Percentiles rank a stretch among this genome's conserved stretches.
Evolutionary conservation across 2,888 invertebrate species (phyloP).

Genomic region (Uloborus plumipes): DNA sequence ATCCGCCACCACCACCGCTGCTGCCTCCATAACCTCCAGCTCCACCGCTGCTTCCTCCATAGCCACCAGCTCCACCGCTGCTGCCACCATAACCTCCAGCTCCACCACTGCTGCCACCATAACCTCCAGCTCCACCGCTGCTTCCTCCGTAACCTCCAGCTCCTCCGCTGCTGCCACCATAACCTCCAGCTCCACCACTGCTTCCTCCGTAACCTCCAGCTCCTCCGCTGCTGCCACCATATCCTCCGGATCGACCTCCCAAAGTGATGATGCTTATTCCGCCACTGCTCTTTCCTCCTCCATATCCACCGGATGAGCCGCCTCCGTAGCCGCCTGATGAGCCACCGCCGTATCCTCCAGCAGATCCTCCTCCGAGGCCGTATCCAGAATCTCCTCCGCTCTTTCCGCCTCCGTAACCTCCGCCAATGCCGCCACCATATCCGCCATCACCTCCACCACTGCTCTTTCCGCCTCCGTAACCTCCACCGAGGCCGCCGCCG

Average conservation of each 20-base stretch:
- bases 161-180: conserved; percentile 13
- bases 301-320: conserved; percentile 14
- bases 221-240: conserved; percentile 11
- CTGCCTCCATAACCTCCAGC: conserved; percentile 50
- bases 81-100: conserved; percentile 11
- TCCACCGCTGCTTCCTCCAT: conserved; percentile 41
- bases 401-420: conserved; percentile 4
- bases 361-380: conserved; percentile 6
- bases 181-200: conserved; percentile 23
- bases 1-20: conserved; percentile 43
- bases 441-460: conserved; percentile 4
- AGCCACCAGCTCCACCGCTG: conserved; percentile 30
- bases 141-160: conserved; percentile 30
- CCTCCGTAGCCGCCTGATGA: conserved; percentile 3
- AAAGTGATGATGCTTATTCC: background rate
- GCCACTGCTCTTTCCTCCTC: conserved; percentile 6
- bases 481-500: conserved; percentile 23
- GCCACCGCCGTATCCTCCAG: conserved; percentile 30
- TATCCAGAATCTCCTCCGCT: conserved; percentile 25
- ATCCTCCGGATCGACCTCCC: conserved; percentile 32
- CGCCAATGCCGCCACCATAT: conserved; percentile 11
- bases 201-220: conserved; percentile 33
- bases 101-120: conserved; percentile 29
- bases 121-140: conserved; percentile 12
- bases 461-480: conserved; percentile 10